Base-by-base conservation (phyloP, 2,797 vertebrate genomes). In the Galagoides demidoff region DNA sequence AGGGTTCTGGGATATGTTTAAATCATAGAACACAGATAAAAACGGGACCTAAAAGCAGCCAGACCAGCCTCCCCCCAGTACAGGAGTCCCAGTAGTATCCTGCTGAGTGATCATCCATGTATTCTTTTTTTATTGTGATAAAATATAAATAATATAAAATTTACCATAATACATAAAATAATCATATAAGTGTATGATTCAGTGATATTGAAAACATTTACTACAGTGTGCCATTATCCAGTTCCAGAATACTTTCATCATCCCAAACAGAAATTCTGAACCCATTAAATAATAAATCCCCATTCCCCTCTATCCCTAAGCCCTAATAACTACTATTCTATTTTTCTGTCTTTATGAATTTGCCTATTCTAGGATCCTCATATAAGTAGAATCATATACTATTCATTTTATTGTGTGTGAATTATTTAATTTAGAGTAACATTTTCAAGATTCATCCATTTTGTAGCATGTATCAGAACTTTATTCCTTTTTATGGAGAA, bases 61-160 rank as follows among this genome's bases (percentile, higher is more conserved):
- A 86, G 13, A 10, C 23, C 31, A 20, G 8, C 14, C 79, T 82
- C 2, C 49, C n/a, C 64, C 52, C 45, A 70, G 20, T 61, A 43
- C 1, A 39, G 29, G 23, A 85, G 25, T 12, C 37, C 59, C 55
- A 4, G 1, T 0, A 37, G 0, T 43, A 93, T 85, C 57, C 29
- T 83, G 31, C 64, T 39, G 29, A 10, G n/a, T 70, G 7, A 1
- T 45, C 31, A 87, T 57, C 17, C 20, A 10, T 17, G 3, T 92
- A n/a, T 78, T 73, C 85, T 85, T 83, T 87, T 79, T 88, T 74
- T 66, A 70, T 77, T 82, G 25, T 78, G 73, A 71, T 82, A 61
- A 96, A 95, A 25, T n/a, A 68, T 59, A 39, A 17, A 7, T 37
- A 64, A 88, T 11, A 70, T 43, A 71, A 74, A 74, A 57, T 82